phyloP scores from a whole-genome alignment of 2,797 vertebrate genomes.

The Premnoplex brunnescens region DNA sequence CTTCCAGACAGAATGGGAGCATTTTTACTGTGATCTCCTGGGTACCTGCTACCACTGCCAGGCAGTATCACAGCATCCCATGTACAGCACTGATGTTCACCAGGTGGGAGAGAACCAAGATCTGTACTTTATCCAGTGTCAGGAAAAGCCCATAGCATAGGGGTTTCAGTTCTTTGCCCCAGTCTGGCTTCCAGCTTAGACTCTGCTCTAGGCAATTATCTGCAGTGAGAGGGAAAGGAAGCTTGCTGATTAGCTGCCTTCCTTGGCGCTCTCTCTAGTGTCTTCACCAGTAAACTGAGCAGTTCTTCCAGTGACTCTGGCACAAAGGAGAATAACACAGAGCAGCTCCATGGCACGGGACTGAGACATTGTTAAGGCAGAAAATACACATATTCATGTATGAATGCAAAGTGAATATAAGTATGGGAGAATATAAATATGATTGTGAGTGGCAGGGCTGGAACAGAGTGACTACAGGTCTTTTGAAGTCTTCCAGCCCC shows the following conservation, averaged over 20 bases:
- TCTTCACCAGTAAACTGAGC: background rate
- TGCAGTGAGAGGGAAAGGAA: background rate
- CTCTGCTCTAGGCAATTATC: background rate
- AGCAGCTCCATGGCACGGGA: background rate
- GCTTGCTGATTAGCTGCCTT: background rate
- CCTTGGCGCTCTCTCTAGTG: background rate
- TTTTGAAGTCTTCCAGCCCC: background rate
- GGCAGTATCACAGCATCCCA: background rate
- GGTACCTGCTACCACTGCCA: background rate
- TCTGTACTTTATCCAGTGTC: background rate
- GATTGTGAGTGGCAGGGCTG: background rate
- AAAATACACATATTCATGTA: background rate
- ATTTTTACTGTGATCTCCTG: background rate
- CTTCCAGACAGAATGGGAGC: background rate
- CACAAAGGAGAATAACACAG: background rate
- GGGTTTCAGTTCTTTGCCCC: background rate
- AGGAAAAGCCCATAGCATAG: background rate
- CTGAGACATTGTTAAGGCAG: background rate
- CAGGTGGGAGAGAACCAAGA: background rate
- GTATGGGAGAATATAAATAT: background rate
- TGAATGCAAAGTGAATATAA: fast-evolving
- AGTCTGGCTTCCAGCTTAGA: background rate
- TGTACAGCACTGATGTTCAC: background rate
- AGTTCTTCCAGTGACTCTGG: background rate
- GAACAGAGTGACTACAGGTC: background rate